A percentile compares a stretch with the other conserved stretches of the same genome.
phyloP scores from a whole-genome alignment of 2,797 vertebrate species.

The Cetoscarus ocellatus region DNA sequence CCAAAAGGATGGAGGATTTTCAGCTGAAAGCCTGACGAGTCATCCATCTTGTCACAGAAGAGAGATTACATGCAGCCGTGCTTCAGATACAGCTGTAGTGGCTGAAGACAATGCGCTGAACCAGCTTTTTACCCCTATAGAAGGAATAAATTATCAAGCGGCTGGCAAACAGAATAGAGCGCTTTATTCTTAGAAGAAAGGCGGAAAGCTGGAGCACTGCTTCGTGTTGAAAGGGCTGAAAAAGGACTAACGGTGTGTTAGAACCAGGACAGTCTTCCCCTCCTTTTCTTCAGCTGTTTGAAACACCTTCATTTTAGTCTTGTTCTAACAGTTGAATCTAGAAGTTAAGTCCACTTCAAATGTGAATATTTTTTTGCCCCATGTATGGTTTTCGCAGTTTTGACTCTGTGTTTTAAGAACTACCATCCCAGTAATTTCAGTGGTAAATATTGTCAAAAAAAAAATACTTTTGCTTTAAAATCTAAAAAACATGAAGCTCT shows the following conservation, averaged over 20 bases:
- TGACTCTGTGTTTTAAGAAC: too few species aligned
- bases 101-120: conserved; percentile 79
- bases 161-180: conserved; percentile 60
- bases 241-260: conserved; percentile 15
- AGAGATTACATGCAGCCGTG: conserved; percentile 77
- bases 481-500: too few species aligned
- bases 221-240: conserved; percentile 34
- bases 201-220: conserved; percentile 38
- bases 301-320: conserved; percentile 29
- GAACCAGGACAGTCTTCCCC: conserved; percentile 31
- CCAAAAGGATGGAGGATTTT: conserved; percentile 67
- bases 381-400: too few species aligned
- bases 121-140: conserved; percentile 70
- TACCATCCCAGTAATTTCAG: too few species aligned
- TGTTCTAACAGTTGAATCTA: conserved; percentile 10
- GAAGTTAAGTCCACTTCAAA: too few species aligned
- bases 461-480: too few species aligned
- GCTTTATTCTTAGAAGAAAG: conserved; percentile 69
- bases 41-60: conserved; percentile 82
- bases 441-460: too few species aligned
- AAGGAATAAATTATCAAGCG: conserved; percentile 77
- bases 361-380: too few species aligned
- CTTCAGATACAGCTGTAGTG: conserved; percentile 76
- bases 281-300: conserved; percentile 25
- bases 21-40: conserved; percentile 74